Evolutionary conservation across 2,888 invertebrate genomes (phyloP), one percentile per base, ranked within the genome.

Genomic region (Acanthacorydalis orientalis): DNA sequence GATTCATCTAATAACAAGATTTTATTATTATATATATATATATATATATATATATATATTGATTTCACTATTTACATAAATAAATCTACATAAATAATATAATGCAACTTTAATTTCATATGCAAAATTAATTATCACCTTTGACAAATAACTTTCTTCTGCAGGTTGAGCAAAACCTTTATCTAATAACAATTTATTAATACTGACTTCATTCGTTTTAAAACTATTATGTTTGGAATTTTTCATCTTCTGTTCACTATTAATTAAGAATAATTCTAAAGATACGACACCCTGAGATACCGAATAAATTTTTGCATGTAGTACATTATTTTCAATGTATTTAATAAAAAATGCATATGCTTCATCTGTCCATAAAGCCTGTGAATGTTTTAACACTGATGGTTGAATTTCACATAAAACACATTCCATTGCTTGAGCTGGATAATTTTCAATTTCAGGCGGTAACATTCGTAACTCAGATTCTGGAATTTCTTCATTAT

Each of bases 71-170:
- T 23, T 23, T 23, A 4, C 23, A 23, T 4, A 23, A 23, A 23
- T 23, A 23, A 23, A 23, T 23, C 3, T 2, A 23, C 23, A 23
- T 23, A n/a, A n/a, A 23, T 23, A 23, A 23, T 23, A 23, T 2
- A 23, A 23, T 4, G 6, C 6, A 23, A 23, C 6, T 23, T 23
- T 23, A 23, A 23, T 6, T 23, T 23, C 23, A 23, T 23, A 23
- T 4, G 23, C 2, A 23, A 23, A 23, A 6, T n/a, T n/a, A 23
- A 23, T 6, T 23, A 23, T 23, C 6, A 78, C 79, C 67, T 80
- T 81, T 0, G 91, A 92, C 43, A 83, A 69, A 57, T 78, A 85
- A 57, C 77, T 78, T 60, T 92, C 92, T 53, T 85, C 83, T 7
- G 75, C 73, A 11, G 64, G 57, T 43, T 81, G 75, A 0, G 85